phyloP scores from a whole-genome alignment of 2,113 vertebrate genomes.

The Picathartes gymnocephalus region DNA sequence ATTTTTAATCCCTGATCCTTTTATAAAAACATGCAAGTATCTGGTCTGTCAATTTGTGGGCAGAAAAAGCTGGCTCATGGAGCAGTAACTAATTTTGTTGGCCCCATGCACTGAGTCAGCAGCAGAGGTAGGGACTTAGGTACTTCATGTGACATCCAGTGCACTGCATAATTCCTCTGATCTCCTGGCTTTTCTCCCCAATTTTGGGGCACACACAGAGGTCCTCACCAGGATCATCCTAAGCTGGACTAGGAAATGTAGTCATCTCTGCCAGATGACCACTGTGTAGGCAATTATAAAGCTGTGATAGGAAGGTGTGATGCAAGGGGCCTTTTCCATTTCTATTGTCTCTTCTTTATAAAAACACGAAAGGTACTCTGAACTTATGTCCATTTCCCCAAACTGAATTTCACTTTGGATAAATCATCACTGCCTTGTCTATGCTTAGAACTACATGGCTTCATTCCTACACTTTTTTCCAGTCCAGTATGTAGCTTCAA shows the following conservation, averaged over 20 bases:
- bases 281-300: neutral
- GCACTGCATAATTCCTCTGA: neutral
- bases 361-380: neutral
- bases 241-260: neutral
- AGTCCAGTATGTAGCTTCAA: neutral
- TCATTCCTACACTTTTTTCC: neutral
- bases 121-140: neutral
- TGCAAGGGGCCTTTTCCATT: neutral
- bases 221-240: neutral
- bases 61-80: neutral
- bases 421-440: neutral
- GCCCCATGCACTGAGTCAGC: neutral
- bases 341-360: neutral
- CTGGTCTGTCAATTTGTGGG: neutral
- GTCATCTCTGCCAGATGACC: neutral
- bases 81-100: neutral
- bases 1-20: neutral
- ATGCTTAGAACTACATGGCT: neutral
- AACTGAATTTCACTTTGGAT: neutral
- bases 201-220: neutral
- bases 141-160: neutral
- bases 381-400: neutral
- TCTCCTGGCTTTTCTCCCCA: neutral
- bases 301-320: neutral
- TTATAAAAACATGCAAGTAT: neutral